A percentile compares a stretch with the other conserved stretches of the same genome.
Evolutionary conservation across 2,113 vertebrate genomes (phyloP).

Genomic region (Paralichthys olivaceus): DNA sequence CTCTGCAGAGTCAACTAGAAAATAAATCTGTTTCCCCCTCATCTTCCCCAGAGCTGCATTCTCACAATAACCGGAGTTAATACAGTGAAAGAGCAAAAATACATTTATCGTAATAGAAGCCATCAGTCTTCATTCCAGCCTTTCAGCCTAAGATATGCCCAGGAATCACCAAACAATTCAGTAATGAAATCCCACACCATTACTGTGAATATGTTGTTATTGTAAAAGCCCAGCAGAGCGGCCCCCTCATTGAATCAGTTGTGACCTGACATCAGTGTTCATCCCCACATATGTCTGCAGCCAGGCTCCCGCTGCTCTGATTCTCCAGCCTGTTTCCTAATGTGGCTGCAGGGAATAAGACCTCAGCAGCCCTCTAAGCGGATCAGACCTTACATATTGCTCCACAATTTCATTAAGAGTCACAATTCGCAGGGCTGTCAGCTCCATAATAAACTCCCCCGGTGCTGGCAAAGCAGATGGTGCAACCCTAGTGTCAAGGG

Average conservation of each 20-base stretch:
- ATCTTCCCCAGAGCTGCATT: constrained; percentile 18
- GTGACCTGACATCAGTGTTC: constrained; percentile 66
- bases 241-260: constrained; percentile 62
- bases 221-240: constrained; percentile 53
- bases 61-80: constrained; percentile 27
- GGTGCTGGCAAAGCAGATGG: constrained; percentile 63
- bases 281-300: constrained; percentile 52
- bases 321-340: constrained; percentile 27
- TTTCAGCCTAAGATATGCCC: constrained; percentile 37
- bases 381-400: constrained; percentile 69
- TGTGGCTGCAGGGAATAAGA: constrained; percentile 19
- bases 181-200: constrained; percentile 63
- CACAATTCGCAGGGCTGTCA: constrained; percentile 64
- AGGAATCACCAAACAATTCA: constrained; percentile 64
- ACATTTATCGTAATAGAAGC: constrained; percentile 51
- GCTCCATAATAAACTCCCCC: constrained; percentile 58
- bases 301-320: constrained; percentile 29
- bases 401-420: constrained; percentile 75
- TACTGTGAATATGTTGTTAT: constrained; percentile 62
- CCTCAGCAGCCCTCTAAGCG: constrained; percentile 48
- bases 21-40: constrained; percentile 19
- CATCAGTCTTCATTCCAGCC: constrained; percentile 54
- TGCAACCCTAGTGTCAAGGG: constrained; percentile 32
- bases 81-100: constrained; percentile 28
- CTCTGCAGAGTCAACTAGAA: constrained; percentile 3